Percentiles rank a stretch among this genome's conserved stretches.
These are phyloP conservation scores for Ammodytes marinus DNA, from an alignment of 2,113 vertebrate genomes.

Conservation along the genomic window DNA sequence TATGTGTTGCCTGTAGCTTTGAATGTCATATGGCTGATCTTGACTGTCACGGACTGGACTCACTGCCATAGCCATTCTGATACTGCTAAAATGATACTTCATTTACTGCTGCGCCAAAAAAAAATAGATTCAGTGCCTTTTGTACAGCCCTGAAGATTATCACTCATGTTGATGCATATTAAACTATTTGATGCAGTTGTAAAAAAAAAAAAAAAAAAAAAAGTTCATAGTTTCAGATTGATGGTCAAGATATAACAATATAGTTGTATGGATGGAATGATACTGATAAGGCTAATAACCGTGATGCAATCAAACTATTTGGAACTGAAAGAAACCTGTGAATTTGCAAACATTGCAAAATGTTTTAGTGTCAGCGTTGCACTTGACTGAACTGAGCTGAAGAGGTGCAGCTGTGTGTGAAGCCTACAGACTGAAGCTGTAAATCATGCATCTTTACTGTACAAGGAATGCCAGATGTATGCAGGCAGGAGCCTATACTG, in stretches of 20 bases:
- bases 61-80: not conserved
- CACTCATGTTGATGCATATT: not conserved
- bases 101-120: not conserved
- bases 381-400: not conserved
- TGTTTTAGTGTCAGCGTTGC: not conserved
- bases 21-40: not conserved
- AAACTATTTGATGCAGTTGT: not conserved
- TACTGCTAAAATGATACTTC: not conserved
- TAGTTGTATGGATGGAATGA: not conserved
- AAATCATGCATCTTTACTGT: not conserved
- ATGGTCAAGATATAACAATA: not conserved
- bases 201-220: not conserved
- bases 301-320: not conserved
- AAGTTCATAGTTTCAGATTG: not conserved
- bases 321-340: not conserved
- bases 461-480: not conserved
- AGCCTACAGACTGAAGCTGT: not conserved
- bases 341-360: not conserved
- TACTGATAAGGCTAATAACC: not conserved
- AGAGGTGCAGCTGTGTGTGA: constrained; percentile 8
- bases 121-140: not conserved
- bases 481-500: not conserved
- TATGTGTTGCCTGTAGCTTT: not conserved
- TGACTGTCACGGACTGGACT: not conserved
- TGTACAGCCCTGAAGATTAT: not conserved